Evolutionary conservation across 2,113 vertebrate genomes (phyloP).

Genomic region (Atherinomorus stipes): DNA sequence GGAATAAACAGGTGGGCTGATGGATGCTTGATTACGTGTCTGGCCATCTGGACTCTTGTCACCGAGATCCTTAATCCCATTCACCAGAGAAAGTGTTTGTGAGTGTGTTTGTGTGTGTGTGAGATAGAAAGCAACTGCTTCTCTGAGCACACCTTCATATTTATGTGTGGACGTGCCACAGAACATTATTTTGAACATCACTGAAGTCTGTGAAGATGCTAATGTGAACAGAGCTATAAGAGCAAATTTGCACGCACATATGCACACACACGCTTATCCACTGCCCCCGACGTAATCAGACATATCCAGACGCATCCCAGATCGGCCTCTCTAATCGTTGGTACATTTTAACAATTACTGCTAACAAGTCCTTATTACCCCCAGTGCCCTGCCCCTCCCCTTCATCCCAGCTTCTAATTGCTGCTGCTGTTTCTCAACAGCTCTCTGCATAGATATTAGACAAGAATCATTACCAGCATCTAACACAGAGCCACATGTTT

Average conservation of each 20-base stretch:
- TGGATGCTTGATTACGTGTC: constrained; percentile 75
- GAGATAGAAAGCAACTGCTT: constrained; percentile 45
- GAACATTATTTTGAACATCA: constrained; percentile 44
- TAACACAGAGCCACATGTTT: constrained; percentile 43
- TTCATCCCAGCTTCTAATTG: constrained; percentile 76
- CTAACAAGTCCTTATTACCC: constrained; percentile 82
- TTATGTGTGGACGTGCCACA: constrained; percentile 12
- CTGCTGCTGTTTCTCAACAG: constrained; percentile 70
- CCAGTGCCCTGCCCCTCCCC: constrained; percentile 75
- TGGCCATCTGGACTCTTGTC: constrained; percentile 82
- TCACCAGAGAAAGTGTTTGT: constrained; percentile 59
- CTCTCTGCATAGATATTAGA: constrained; percentile 78
- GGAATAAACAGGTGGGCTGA: constrained; percentile 71
- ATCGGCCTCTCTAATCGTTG: constrained; percentile 73
- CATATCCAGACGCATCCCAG: constrained; percentile 68
- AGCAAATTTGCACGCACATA: constrained; percentile 41
- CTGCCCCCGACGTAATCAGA: constrained; percentile 57
- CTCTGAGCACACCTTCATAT: constrained; percentile 24
- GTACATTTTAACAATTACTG: constrained; percentile 81
- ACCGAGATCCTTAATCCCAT: constrained; percentile 74
- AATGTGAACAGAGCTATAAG: constrained; percentile 30
- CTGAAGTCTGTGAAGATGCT: constrained; percentile 49
- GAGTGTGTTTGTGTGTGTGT: constrained; percentile 28
- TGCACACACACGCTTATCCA: constrained; percentile 21
- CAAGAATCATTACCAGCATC: constrained; percentile 60